Evolutionary conservation across 2,888 invertebrate species (phyloP).

Genomic region (Apeira syringaria): DNA sequence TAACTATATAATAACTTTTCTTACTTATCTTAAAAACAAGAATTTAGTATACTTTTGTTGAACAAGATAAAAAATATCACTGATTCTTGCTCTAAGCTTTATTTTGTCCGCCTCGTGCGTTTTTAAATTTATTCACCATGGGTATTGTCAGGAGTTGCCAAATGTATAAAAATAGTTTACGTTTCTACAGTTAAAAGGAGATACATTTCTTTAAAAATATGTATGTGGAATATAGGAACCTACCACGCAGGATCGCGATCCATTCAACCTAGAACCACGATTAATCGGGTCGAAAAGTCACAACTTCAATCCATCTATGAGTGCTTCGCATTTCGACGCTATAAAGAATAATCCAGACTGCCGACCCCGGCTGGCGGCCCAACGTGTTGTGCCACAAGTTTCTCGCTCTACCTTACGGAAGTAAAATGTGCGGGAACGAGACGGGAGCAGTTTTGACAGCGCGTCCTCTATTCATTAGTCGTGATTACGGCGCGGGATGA

Average conservation of each 20-base stretch:
- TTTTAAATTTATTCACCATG: too few relatives aligned
- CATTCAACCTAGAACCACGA: conserved; percentile 48
- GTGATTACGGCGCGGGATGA: conserved; percentile 74
- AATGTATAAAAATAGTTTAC: too few relatives aligned
- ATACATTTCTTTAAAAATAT: too few relatives aligned
- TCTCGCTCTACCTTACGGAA: conserved; percentile 56
- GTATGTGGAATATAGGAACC: too few relatives aligned
- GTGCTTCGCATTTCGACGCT: conserved; percentile 76
- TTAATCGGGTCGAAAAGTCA: conserved; percentile 74
- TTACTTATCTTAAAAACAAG: too few relatives aligned
- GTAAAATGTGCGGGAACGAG: conserved; percentile 52
- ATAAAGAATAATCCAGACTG: conserved; percentile 77
- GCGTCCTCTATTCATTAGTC: conserved; percentile 78
- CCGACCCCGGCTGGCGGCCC: conserved; percentile 60
- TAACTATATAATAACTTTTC: too few relatives aligned
- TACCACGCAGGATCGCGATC: conserved; percentile 13
- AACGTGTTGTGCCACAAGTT: conserved; percentile 48
- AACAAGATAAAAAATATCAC: too few relatives aligned
- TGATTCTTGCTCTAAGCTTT: too few relatives aligned
- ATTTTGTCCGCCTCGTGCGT: too few relatives aligned
- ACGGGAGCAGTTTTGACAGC: conserved; percentile 55
- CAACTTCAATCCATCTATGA: conserved; percentile 75
- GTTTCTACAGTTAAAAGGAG: too few relatives aligned
- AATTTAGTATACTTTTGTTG: too few relatives aligned
- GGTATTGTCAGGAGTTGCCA: too few relatives aligned